A percentile compares a stretch with the other conserved stretches of the same genome.
phyloP scores from a whole-genome alignment of 2,797 vertebrate species.

The Onychomys leucogaster region DNA sequence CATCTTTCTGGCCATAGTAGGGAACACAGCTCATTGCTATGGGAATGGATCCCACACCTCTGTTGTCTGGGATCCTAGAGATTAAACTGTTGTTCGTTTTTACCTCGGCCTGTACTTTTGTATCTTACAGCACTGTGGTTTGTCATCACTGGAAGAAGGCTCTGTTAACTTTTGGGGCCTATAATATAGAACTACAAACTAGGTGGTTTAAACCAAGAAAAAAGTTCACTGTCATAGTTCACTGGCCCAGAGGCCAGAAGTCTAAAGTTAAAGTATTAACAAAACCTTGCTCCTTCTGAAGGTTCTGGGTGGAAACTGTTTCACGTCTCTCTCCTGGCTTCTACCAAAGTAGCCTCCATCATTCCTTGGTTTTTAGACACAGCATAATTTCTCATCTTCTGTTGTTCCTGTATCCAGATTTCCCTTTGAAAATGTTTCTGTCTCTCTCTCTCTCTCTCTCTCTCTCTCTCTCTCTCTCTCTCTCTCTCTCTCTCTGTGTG shows the following conservation, averaged over 20 bases:
- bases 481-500: background rate
- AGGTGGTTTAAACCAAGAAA: background rate
- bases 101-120: background rate
- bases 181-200: background rate
- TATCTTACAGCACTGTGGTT: background rate
- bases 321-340: background rate
- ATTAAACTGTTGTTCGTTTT: conserved; percentile 16
- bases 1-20: background rate
- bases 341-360: background rate
- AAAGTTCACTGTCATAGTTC: background rate
- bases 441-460: background rate
- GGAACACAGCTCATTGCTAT: background rate
- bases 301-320: background rate
- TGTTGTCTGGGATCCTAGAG: background rate
- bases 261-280: background rate
- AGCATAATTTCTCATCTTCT: background rate
- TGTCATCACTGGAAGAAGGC: background rate
- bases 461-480: too few species aligned
- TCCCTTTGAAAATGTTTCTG: background rate
- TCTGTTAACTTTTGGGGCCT: background rate
- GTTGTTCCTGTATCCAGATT: background rate
- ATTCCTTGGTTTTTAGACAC: background rate
- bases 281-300: background rate
- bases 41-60: background rate
- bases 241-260: background rate